Evolutionary conservation across 35 echinoderm and acorn worm genomes (phyloP).

Genomic region (Hemicentrotus pulcherrimus): DNA sequence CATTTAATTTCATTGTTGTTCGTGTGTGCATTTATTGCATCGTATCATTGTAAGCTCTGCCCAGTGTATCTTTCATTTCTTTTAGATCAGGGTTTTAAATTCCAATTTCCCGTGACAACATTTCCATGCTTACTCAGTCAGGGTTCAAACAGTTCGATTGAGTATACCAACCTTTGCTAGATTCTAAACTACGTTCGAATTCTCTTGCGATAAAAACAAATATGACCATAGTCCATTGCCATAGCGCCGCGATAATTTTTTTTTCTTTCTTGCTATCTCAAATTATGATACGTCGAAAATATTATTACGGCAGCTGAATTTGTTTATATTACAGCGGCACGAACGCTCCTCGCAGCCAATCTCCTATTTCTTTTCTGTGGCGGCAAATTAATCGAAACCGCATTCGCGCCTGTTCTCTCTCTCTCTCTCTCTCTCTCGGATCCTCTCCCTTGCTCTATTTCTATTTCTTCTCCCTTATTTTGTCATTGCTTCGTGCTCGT

Average conservation of each 20-base stretch:
- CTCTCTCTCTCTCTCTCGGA: background rate
- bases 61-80: no score
- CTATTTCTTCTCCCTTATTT: background rate
- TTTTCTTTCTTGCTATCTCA: background rate
- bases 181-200: background rate
- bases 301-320: conserved; percentile 12
- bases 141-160: background rate
- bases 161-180: background rate
- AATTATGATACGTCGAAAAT: conserved; percentile 13
- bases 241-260: background rate
- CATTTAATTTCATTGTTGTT: no score
- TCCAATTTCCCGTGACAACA: background rate
- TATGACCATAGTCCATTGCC: background rate
- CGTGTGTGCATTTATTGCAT: no score
- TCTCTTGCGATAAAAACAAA: background rate
- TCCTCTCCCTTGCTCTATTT: background rate
- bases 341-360: background rate
- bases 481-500: background rate
- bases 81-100: no score
- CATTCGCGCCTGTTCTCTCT: background rate
- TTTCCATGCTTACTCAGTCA: background rate
- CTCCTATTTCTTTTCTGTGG: background rate
- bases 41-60: no score
- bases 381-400: conserved; percentile 15
- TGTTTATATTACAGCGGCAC: conserved; percentile 10